Conservation (phyloP, 2,113 vertebrate species). For the Dasyornis broadbenti region DNA sequence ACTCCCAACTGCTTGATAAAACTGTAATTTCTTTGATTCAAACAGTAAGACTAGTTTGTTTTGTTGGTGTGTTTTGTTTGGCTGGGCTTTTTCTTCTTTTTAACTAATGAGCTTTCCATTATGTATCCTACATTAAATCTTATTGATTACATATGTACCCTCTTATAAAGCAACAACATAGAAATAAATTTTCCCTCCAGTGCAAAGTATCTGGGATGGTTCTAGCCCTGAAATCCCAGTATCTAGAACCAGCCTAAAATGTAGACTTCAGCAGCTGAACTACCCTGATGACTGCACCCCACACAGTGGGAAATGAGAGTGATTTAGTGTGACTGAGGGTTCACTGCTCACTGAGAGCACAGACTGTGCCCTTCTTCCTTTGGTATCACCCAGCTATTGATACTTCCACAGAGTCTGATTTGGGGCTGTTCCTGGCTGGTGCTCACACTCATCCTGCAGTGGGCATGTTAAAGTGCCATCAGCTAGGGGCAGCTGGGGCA, state of each 20-base stretch:
- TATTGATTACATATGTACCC: not conserved
- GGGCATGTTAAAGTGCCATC: slow-evolving; percentile 19
- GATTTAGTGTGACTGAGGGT: slow-evolving; percentile 29
- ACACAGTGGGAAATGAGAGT: slow-evolving; percentile 1
- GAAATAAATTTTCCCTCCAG: not conserved
- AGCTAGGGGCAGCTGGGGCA: slow-evolving; percentile 39
- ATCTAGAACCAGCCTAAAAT: not conserved
- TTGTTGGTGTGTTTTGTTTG: not conserved
- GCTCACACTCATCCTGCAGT: not conserved
- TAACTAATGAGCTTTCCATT: not conserved
- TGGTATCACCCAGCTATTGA: slow-evolving; percentile 23
- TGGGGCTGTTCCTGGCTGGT: slow-evolving; percentile 37
- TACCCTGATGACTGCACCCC: not conserved
- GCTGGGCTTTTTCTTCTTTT: not conserved
- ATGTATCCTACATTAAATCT: not conserved
- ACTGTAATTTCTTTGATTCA: not conserved
- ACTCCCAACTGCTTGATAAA: not conserved
- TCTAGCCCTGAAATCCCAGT: not conserved
- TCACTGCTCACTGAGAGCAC: slow-evolving; percentile 11
- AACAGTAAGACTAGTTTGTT: not conserved
- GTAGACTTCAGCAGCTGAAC: not conserved
- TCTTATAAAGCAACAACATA: not conserved
- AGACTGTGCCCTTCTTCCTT: not conserved
- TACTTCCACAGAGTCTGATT: slow-evolving; percentile 17
- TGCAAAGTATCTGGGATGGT: not conserved